Percentiles rank a stretch among this genome's conserved stretches.
These are phyloP conservation scores for Syritta pipiens DNA, from an alignment of 2,888 invertebrate species.

Conservation along the genomic window DNA sequence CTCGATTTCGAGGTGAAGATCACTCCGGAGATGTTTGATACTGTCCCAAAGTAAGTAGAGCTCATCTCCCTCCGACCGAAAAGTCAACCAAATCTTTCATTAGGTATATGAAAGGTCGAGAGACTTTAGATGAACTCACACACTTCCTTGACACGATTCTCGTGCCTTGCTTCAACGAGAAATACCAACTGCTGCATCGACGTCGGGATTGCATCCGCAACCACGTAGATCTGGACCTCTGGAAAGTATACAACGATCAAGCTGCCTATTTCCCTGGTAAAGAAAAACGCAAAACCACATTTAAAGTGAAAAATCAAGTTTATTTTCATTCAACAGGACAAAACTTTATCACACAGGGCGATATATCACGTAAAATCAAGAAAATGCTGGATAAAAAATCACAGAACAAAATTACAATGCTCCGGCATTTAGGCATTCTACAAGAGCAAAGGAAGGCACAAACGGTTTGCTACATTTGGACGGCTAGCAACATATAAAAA, in stretches of 20 bases:
- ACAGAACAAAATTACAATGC: constrained; percentile 72
- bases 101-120: constrained; percentile 74
- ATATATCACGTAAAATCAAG: constrained; percentile 72
- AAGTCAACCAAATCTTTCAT: neutral
- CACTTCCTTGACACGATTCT: constrained; percentile 71
- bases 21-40: constrained; percentile 70
- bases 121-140: constrained; percentile 72
- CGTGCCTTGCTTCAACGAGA: constrained; percentile 74
- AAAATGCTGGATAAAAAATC: constrained; percentile 74
- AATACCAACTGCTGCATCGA: constrained; percentile 73
- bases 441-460: constrained; percentile 72
- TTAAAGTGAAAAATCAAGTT: constrained; percentile 13
- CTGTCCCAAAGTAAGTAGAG: constrained; percentile 73
- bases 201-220: constrained; percentile 71
- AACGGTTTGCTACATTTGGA: constrained; percentile 74
- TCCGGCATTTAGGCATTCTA: constrained; percentile 73
- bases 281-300: neutral
- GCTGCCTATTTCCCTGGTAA: constrained; percentile 72
- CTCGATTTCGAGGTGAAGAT: constrained; percentile 72
- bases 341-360: constrained; percentile 74
- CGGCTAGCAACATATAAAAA: constrained; percentile 43
- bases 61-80: too few species aligned
- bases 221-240: constrained; percentile 71
- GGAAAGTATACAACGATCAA: constrained; percentile 73
- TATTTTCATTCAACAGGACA: constrained; percentile 67